Evolutionary conservation across 2,113 vertebrate species (phyloP).

Genomic region (Pardalotus punctatus): DNA sequence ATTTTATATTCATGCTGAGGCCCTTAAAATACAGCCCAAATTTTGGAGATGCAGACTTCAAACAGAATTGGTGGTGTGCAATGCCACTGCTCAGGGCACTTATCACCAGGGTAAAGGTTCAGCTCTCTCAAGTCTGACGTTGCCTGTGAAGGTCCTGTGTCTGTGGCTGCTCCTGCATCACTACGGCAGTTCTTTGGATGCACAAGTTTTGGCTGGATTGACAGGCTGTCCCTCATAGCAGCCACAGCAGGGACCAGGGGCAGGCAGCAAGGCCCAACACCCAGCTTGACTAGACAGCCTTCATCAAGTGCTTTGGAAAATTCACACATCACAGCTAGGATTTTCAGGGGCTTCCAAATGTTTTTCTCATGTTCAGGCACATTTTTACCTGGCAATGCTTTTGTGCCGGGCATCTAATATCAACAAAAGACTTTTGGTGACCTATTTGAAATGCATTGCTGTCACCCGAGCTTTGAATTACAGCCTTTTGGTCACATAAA

Average conservation of each 20-base stretch:
- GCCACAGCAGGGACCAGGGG: not conserved
- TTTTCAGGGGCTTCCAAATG: not conserved
- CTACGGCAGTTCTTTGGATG: accelerated
- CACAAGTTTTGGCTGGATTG: accelerated
- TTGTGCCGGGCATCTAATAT: not conserved
- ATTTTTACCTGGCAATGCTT: not conserved
- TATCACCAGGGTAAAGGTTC: not conserved
- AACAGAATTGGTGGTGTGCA: not conserved
- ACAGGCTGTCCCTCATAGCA: accelerated
- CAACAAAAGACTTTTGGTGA: not conserved
- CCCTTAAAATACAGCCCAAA: not conserved
- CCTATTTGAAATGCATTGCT: not conserved
- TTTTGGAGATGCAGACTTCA: not conserved
- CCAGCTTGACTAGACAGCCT: not conserved
- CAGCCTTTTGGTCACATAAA: not conserved
- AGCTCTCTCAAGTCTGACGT: not conserved
- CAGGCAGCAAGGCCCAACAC: not conserved
- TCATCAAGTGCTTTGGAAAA: not conserved
- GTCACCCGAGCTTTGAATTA: not conserved
- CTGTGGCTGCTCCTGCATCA: not conserved
- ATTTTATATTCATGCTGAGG: not conserved
- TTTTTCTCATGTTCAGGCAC: not conserved
- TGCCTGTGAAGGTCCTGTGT: accelerated
- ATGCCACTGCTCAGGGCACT: not conserved
- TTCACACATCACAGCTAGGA: not conserved